phyloP scores from a whole-genome alignment of 2,113 vertebrate species.

The Odocoileus hemionus region DNA sequence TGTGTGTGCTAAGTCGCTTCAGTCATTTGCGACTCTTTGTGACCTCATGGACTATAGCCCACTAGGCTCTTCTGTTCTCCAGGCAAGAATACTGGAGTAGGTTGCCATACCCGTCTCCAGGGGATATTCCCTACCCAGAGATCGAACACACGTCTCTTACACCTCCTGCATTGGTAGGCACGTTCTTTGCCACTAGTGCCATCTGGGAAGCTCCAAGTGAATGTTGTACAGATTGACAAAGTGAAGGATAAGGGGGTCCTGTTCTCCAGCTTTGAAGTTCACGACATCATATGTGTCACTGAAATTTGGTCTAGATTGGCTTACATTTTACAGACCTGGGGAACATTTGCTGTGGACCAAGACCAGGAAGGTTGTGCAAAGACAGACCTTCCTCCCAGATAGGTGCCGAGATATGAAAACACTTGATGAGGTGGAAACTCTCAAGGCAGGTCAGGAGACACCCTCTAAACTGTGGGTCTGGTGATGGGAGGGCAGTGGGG shows the following conservation, averaged over 20 bases:
- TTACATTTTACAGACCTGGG: not conserved
- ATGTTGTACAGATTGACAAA: not conserved
- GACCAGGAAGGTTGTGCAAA: not conserved
- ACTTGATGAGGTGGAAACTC: no score
- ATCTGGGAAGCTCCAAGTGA: not conserved
- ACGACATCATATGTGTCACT: not conserved
- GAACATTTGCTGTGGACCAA: not conserved
- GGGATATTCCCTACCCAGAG: not conserved
- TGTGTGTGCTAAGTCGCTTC: not conserved
- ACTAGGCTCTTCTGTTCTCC: not conserved
- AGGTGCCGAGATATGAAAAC: no score
- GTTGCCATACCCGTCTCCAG: not conserved
- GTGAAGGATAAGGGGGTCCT: not conserved
- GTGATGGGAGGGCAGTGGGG: no score
- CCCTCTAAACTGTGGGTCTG: not conserved
- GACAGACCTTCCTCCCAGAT: not conserved
- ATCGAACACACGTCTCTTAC: fast-evolving
- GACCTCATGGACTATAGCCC: no score
- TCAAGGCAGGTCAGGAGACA: not conserved
- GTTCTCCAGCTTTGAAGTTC: not conserved
- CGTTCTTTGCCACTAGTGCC: not conserved
- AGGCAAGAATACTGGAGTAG: not conserved
- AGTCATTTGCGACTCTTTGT: not conserved
- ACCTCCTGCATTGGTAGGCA: not conserved
- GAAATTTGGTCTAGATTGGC: not conserved